Evolutionary conservation across 2,113 vertebrate species (phyloP), one percentile per base, ranked within the genome.

Genomic region (Polypterus senegalus): DNA sequence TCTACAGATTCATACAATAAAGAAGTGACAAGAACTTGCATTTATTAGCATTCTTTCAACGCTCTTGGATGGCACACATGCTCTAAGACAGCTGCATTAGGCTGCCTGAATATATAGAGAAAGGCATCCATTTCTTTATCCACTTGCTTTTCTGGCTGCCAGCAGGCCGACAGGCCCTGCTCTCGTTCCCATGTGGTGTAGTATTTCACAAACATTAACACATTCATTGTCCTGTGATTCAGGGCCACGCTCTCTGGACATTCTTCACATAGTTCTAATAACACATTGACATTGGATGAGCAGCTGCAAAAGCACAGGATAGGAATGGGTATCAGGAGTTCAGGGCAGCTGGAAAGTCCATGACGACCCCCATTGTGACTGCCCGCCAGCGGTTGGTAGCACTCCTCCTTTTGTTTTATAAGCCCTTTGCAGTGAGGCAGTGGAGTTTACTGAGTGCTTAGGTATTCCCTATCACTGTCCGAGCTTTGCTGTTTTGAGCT

Each of bases 221-320:
- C 78, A 73, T 49, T 60, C 71, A 76, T 71, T 70, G 73, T 74
- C 80, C 77, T 77, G 73, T 82, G 80, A 84, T 74, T 66, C 2
- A 9, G 65, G 67, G 69, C 3, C 44, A 66, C 74, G 69, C 73
- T 76, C 81, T 73, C 59, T n/a, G 61, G 68, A 51, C 76, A 75
- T 84, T 88, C 79, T 72, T 82, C 65, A 69, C 60, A 45, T 68
- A 76, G 75, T 58, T 60, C 47, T 55, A 54, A 68, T 45, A 57
- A 57, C 49, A 60, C 52, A 71, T 72, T 70, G 61, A 78, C 76
- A 78, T 48, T 54, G 54, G 45, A 47, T 54, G 53, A 47, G 51
- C 48, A 27, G 60, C 57, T 47, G 59, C 57, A 62, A 56, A 49
- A 7, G 61, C 49, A 9, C 7, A 54, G 57, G 51, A 48, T 48